Conservation (phyloP, 1,140 invertebrate species). For the Drosophila albomicans region DNA sequence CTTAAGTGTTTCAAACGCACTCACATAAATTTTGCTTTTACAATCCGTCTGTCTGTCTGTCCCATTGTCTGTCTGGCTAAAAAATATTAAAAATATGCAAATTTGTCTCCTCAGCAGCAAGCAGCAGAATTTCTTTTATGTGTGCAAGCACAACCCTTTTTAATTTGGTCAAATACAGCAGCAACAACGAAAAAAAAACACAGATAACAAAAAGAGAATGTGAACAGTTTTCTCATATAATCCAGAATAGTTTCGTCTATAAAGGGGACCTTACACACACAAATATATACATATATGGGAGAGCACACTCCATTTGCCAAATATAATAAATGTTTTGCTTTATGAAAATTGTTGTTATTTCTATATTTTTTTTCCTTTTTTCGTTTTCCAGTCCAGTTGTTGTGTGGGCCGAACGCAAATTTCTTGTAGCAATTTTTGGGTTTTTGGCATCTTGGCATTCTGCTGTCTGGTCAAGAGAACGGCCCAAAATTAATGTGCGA, state of each 20-base stretch:
- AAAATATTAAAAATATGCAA: slow-evolving; percentile 82
- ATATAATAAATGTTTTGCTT: slow-evolving; percentile 80
- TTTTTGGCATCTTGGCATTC: slow-evolving; percentile 40
- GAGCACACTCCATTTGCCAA: slow-evolving; percentile 73
- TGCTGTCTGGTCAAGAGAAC: slow-evolving; percentile 61
- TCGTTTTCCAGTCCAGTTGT: slow-evolving; percentile 21
- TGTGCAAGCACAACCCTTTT: slow-evolving; percentile 74
- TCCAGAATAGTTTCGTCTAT: slow-evolving; percentile 39
- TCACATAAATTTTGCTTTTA: slow-evolving; percentile 66
- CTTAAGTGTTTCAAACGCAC: slow-evolving; percentile 77
- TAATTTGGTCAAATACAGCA: slow-evolving; percentile 46
- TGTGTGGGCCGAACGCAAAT: slow-evolving; percentile 56
- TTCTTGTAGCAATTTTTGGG: slow-evolving; percentile 31
- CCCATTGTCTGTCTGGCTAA: slow-evolving; percentile 34
- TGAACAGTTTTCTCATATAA: slow-evolving; percentile 38
- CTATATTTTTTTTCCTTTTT: slow-evolving; percentile 7
- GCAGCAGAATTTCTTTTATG: slow-evolving; percentile 56
- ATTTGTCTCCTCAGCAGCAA: slow-evolving; percentile 59
- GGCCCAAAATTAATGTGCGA: slow-evolving; percentile 66
- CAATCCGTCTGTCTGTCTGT: slow-evolving; percentile 38
- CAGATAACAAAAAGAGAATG: slow-evolving; percentile 27
- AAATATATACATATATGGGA: not conserved
- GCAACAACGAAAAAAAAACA: slow-evolving; percentile 32
- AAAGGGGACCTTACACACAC: not conserved
- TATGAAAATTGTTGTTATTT: slow-evolving; percentile 50